These are phyloP conservation scores for Microctonus brassicae DNA, from an alignment of 2,888 invertebrate species.

Conservation along the genomic window DNA sequence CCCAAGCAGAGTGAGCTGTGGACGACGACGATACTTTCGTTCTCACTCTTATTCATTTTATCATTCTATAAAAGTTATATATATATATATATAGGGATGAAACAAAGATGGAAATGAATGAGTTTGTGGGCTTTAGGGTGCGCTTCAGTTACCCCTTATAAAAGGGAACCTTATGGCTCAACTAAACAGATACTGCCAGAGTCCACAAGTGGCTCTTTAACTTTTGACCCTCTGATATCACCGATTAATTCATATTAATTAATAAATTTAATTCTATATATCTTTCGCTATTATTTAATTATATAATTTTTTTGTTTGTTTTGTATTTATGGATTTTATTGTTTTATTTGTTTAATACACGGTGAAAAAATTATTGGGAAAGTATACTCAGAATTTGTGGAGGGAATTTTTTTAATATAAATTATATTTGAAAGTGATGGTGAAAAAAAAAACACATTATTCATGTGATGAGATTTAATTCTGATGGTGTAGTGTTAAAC, in stretches of 20 bases:
- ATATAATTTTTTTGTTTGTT: too few relatives aligned
- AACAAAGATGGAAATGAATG: conserved; percentile 50
- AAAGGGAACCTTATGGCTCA: conserved; percentile 69
- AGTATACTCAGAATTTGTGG: too few relatives aligned
- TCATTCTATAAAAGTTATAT: conserved; percentile 16
- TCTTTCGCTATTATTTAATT: too few relatives aligned
- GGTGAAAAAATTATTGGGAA: too few relatives aligned
- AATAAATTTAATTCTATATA: conserved; percentile 16
- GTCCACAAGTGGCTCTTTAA: conserved; percentile 71
- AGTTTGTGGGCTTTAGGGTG: conserved; percentile 57
- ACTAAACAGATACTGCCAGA: conserved; percentile 69
- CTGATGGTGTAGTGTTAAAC: too few relatives aligned
- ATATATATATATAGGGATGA: too few relatives aligned
- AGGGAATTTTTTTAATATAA: too few relatives aligned
- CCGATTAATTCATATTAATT: conserved; percentile 60
- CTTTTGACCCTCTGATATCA: conserved; percentile 68
- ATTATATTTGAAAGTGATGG: too few relatives aligned
- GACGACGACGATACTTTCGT: neutral
- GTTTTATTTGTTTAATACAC: too few relatives aligned
- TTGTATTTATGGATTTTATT: neutral
- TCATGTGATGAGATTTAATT: too few relatives aligned
- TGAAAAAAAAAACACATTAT: too few relatives aligned
- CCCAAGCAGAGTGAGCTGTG: conserved; percentile 52
- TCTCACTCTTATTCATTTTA: neutral
- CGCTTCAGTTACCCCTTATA: conserved; percentile 61